A percentile compares a stretch with the other conserved stretches of the same genome.
Conservation (phyloP, 2,113 vertebrate species). For the Nesogale talazaci region DNA sequence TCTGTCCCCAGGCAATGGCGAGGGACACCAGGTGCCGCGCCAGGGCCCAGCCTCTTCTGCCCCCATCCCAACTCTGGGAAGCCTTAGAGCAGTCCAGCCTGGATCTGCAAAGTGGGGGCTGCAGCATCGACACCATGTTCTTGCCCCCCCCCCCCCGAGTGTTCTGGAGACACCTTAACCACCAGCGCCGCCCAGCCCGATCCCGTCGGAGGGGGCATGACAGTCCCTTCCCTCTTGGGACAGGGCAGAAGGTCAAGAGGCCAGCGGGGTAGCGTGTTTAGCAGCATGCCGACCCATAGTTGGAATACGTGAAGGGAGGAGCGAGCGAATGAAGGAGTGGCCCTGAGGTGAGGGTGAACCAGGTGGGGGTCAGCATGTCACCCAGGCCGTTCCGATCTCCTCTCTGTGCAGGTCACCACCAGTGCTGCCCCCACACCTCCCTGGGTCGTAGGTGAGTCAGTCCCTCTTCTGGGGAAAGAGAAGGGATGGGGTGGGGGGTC, state of each 20-base stretch:
- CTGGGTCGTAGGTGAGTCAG: slow-evolving; percentile 73
- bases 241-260: background rate
- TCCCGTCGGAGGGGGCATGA: too few species aligned
- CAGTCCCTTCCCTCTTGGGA: background rate
- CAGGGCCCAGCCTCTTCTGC: background rate
- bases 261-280: background rate
- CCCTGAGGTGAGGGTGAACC: background rate
- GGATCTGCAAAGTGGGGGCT: background rate
- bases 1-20: background rate
- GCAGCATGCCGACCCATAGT: too few species aligned
- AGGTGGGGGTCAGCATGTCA: background rate
- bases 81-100: background rate
- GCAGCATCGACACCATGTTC: background rate
- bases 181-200: too few species aligned
- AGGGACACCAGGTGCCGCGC: background rate
- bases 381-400: background rate
- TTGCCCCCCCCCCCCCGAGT: background rate
- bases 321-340: background rate
- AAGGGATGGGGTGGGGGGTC: background rate
- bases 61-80: background rate
- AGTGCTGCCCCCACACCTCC: slow-evolving; percentile 31
- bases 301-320: too few species aligned
- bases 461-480: background rate
- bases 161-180: too few species aligned
- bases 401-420: slow-evolving; percentile 65